phyloP scores from a whole-genome alignment of 2,888 invertebrate species.

The Sarcophaga rosellei region DNA sequence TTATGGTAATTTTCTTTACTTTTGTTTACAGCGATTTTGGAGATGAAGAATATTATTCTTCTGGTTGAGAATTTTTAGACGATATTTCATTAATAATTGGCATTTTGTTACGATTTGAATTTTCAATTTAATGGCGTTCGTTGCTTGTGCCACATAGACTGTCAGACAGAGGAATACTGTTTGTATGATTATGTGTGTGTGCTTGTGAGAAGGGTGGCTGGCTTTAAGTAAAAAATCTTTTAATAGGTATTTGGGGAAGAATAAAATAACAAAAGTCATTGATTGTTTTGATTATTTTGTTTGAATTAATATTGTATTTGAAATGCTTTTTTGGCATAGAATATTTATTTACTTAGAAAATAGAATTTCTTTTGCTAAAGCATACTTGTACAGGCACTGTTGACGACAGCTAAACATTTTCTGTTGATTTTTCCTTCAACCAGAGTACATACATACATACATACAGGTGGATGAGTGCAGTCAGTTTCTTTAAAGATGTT shows the following conservation, averaged over 20 bases:
- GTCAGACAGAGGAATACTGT: no score
- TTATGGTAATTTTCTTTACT: background rate
- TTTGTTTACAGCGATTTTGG: background rate
- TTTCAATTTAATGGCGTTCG: constrained; percentile 55
- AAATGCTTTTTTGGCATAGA: constrained; percentile 1
- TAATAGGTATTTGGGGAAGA: constrained; percentile 21
- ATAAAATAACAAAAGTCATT: constrained; percentile 66
- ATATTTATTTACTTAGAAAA: constrained; percentile 21
- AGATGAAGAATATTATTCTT: background rate
- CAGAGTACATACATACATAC: background rate
- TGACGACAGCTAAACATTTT: constrained; percentile 58
- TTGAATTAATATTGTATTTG: constrained; percentile 39
- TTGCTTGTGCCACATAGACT: background rate
- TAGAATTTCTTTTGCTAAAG: constrained; percentile 12
- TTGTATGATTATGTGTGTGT: background rate
- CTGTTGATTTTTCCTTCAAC: constrained; percentile 25
- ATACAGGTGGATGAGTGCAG: constrained; percentile 3
- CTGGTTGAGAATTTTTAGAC: background rate
- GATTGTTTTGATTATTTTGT: constrained; percentile 61
- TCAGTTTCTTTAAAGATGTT: constrained; percentile 50
- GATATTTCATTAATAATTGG: constrained; percentile 65
- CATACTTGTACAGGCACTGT: constrained; percentile 48
- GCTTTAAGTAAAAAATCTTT: constrained; percentile 43
- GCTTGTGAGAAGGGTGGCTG: background rate
- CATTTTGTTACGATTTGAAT: constrained; percentile 64